A percentile compares a stretch with the other conserved stretches of the same genome.
These are phyloP conservation scores for Oryzias dopingdopingensis DNA, from an alignment of 2,797 vertebrate species.

Conservation along the genomic window DNA sequence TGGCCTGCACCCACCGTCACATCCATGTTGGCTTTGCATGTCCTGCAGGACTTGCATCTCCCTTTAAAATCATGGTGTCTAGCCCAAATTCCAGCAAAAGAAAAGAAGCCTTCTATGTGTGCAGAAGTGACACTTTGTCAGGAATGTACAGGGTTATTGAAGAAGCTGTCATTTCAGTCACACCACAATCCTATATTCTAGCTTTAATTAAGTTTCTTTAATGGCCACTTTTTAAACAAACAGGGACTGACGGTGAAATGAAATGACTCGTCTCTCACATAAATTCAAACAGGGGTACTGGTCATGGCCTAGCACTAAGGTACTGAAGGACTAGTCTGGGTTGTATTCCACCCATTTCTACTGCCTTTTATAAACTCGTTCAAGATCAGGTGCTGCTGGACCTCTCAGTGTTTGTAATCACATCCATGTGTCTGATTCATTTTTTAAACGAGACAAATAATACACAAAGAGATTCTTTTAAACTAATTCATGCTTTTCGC, in stretches of 20 bases:
- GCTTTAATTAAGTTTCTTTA: neutral
- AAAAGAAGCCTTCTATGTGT: neutral
- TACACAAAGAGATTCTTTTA: too few species aligned
- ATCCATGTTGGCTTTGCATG: too few species aligned
- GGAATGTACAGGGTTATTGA: neutral
- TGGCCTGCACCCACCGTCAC: neutral
- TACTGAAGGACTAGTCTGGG: too few species aligned
- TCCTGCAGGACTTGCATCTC: neutral
- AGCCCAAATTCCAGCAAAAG: neutral
- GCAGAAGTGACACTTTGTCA: constrained; percentile 5
- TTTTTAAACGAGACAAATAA: too few species aligned
- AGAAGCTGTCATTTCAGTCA: neutral
- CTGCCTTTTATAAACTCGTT: too few species aligned
- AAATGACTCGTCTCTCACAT: neutral
- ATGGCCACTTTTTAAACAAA: neutral
- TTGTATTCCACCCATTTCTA: too few species aligned
- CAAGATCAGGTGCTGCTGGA: too few species aligned
- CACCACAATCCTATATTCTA: neutral
- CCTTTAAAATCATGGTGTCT: neutral
- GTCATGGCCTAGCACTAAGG: too few species aligned
- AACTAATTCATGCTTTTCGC: neutral
- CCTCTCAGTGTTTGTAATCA: too few species aligned
- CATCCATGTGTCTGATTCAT: too few species aligned
- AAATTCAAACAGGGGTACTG: too few species aligned
- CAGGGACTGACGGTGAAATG: neutral